Base-by-base conservation (phyloP, 2,113 vertebrate genomes). In the Gavia stellata region DNA sequence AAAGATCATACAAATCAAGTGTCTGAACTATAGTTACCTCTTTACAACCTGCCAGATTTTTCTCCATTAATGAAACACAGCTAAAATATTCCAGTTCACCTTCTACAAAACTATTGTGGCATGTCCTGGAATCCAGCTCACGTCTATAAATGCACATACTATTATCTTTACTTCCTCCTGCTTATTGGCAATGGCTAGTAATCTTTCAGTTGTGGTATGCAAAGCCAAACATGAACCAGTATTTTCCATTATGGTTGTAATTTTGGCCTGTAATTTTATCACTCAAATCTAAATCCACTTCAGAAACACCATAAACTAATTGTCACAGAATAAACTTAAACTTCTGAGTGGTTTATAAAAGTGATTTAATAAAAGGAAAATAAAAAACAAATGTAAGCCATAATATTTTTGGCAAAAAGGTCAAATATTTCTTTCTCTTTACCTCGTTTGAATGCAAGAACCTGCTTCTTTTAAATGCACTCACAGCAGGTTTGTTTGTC, bases 261-360 rank as follows among this genome's bases (percentile, higher is more conserved):
- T 98, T 98, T 97, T 94, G 97, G 97, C 97, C 97, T 98, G 98
- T 97, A 98, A 98, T 98, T 98, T 98, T 98, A 98, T 98, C 98
- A 97, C 97, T 97, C 93, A 63, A 97, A 98, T 98, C 97, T 98
- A 98, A 98, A 98, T 98, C 98, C 97, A 98, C 97, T 98, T 98
- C 97, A 98, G 97, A 97, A 98, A 98, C 97, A 94, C 96, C 98
- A 96, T 98, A 98, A 98, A 98, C 97, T 97, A 98, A 98, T 98
- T 98, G 98, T 98, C 98, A 96, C 97, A 95, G 95, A 96, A 94
- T 96, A 98, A 98, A 97, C 97, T 97, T 92, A 95, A 96, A 94
- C 94, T 94, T 97, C 96, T 29, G 96, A 97, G 97, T 84, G 97
- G 97, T 98, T 98, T 97, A 92, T 94, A 96, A 91, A 96, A 97